These are phyloP conservation scores for Lymantria dispar DNA, from an alignment of 2,888 invertebrate species.

Conservation along the genomic window DNA sequence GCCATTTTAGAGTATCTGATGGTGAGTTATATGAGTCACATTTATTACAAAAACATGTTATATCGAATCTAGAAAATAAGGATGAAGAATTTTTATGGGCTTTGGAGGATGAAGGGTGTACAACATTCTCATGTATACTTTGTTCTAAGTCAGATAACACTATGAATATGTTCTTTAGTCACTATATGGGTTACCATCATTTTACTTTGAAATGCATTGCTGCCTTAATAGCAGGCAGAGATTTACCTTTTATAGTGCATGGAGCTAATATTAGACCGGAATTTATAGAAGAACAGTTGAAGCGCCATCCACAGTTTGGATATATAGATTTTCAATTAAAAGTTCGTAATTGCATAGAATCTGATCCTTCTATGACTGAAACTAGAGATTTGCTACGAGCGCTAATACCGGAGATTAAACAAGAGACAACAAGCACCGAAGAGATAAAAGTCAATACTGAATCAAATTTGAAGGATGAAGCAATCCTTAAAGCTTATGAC, in stretches of 20 bases:
- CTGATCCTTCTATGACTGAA: constrained; percentile 20
- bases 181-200: constrained; percentile 73
- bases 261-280: constrained; percentile 67
- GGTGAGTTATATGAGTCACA: constrained; percentile 64
- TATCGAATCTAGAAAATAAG: constrained; percentile 53
- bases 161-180: constrained; percentile 59
- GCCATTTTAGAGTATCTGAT: constrained; percentile 64
- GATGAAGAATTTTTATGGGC: constrained; percentile 62
- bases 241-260: constrained; percentile 59
- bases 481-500: constrained; percentile 47
- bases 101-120: constrained; percentile 49
- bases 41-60: constrained; percentile 67
- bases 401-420: constrained; percentile 46
- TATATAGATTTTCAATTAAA: constrained; percentile 60
- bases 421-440: constrained; percentile 34
- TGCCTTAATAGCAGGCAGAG: constrained; percentile 57
- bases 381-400: constrained; percentile 37
- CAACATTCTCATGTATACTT: constrained; percentile 60
- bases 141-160: constrained; percentile 60
- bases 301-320: constrained; percentile 51
- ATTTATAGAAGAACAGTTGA: constrained; percentile 60
- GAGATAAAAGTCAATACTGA: constrained; percentile 35
- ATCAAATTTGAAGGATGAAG: constrained; percentile 23
- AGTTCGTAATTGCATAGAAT: constrained; percentile 16
- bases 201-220: constrained; percentile 74